phyloP scores from a whole-genome alignment of 2,797 vertebrate species.

The Pantherophis alleghaniensis region DNA sequence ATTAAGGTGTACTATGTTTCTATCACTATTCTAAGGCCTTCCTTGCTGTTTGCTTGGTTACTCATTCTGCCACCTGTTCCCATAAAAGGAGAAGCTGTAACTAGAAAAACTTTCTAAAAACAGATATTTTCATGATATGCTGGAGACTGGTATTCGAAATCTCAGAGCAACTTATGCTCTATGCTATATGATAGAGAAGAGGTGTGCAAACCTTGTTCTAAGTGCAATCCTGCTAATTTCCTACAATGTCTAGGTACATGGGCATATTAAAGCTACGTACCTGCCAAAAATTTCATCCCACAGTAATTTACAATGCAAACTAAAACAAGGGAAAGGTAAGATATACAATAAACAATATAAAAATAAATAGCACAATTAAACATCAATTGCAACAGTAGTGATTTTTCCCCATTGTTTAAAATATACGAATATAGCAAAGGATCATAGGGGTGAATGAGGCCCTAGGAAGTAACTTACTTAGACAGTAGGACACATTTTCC shows the following conservation, averaged over 20 bases:
- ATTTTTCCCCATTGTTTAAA: not conserved
- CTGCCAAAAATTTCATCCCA: not conserved
- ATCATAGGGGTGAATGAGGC: not conserved
- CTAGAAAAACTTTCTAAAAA: not conserved
- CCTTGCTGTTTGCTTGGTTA: not conserved
- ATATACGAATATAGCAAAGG: not conserved
- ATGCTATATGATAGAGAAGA: not conserved
- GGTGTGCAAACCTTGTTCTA: not conserved
- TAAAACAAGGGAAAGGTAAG: not conserved
- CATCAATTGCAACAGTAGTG: not conserved
- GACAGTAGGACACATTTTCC: not conserved
- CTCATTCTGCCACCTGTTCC: not conserved
- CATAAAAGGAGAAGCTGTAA: not conserved
- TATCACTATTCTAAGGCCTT: not conserved
- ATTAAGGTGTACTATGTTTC: not conserved
- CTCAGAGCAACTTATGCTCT: not conserved
- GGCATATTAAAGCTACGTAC: not conserved
- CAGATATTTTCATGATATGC: not conserved
- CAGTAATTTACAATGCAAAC: not conserved
- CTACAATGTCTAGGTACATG: not conserved
- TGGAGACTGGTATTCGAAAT: not conserved
- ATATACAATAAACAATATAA: not conserved
- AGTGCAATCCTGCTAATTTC: not conserved
- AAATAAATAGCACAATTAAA: not conserved
- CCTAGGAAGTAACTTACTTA: not conserved